These are phyloP conservation scores for Triplophysa yarkandensis DNA, from an alignment of 2,797 vertebrate species.

Conservation along the genomic window DNA sequence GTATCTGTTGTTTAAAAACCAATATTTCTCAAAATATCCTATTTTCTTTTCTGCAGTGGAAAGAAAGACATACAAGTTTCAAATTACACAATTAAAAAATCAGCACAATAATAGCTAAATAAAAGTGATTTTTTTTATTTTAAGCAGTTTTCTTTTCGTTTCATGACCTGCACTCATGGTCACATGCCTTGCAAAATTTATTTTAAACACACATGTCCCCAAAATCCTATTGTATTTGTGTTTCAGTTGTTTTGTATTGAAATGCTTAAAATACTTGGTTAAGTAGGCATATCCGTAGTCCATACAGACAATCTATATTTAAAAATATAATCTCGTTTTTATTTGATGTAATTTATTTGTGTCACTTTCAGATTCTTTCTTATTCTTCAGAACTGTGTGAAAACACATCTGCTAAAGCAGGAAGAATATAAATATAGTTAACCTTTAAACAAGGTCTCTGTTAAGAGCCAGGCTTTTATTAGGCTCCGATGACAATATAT, in stretches of 20 bases:
- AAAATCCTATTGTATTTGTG: slow-evolving; percentile 4
- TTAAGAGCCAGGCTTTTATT: slow-evolving; percentile 27
- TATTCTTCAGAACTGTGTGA: slow-evolving; percentile 15
- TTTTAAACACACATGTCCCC: slow-evolving; percentile 1
- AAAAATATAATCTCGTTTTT: neutral
- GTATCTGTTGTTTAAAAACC: too few species aligned
- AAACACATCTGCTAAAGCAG: slow-evolving; percentile 44
- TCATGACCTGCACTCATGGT: slow-evolving; percentile 11
- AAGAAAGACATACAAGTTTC: too few species aligned
- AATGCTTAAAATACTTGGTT: neutral
- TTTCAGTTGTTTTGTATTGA: neutral
- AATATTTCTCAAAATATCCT: too few species aligned
- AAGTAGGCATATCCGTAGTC: slow-evolving; percentile 25
- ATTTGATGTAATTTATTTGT: slow-evolving; percentile 8
- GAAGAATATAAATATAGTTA: slow-evolving; percentile 50
- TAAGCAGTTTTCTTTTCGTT: neutral
- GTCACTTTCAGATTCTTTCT: slow-evolving; percentile 17
- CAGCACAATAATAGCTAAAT: too few species aligned
- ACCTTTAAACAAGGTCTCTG: slow-evolving; percentile 47
- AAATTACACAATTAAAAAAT: too few species aligned
- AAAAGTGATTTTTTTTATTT: too few species aligned
- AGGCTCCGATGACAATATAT: neutral
- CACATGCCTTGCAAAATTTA: neutral
- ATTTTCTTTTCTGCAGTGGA: too few species aligned
- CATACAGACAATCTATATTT: slow-evolving; percentile 1